Evolutionary conservation across 1,140 invertebrate genomes (phyloP), one percentile per base, ranked within the genome.

Genomic region (Zaprionus africanus): DNA sequence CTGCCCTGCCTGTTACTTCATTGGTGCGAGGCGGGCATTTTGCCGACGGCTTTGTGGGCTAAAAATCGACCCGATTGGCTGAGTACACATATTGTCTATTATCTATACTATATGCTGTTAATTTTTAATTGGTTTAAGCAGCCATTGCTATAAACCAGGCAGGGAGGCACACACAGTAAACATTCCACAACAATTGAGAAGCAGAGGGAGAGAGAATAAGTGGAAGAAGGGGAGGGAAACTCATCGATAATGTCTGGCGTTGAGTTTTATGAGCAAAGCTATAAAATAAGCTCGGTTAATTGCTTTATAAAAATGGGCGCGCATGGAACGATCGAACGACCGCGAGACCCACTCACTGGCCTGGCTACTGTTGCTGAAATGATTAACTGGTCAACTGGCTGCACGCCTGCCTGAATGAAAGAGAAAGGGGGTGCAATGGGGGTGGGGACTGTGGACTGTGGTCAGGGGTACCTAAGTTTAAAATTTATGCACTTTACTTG

Each of bases 201-300:
- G 65, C 60, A 54, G 61, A 22, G 31, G 4, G 24, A 60, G 49
- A 51, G 38, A 2, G 22, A 22, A n/a, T n/a, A n/a, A 2, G 1
- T 22, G 31, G 17, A n/a, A n/a, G 36, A n/a, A 4, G 28, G 19
- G 22, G 51, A 19, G 60, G 13, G 5, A 22, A 38, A 54, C 60
- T 75, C 71, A 78, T 76, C 66, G 65, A 78, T 76, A 78, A 43
- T 65, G 67, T 75, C 56, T 60, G 64, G 63, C 60, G 74, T 73
- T 78, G 60, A 78, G 57, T 88, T 88, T 90, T 90, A 81, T 90
- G 70, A 83, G 79, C 63, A 36, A 57, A 71, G 78, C 81, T 75
- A 88, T 88, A 90, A 88, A 88, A 90, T 82, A 82, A 82, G 81
- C 85, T 60, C 76, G 65, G 71, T 90, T 88, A 90, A 90, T 88